Evolutionary conservation across 2,113 vertebrate species (phyloP).

Genomic region (Toxostoma redivivum): DNA sequence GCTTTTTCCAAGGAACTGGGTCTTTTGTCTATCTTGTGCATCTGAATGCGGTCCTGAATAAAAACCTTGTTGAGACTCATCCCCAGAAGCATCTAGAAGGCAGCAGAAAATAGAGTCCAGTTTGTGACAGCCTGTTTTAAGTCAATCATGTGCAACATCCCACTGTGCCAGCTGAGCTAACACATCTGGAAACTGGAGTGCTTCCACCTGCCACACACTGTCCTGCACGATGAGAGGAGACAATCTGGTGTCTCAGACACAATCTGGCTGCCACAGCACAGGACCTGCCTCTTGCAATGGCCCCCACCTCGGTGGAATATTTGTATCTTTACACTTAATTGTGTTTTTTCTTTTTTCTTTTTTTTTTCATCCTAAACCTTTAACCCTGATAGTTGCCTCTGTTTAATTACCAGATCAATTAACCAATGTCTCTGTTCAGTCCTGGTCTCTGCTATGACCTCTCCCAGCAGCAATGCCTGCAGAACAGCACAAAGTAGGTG

Average conservation of each 20-base stretch:
- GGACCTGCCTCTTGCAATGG: accelerated
- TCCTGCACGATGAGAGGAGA: accelerated
- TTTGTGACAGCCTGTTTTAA: background rate
- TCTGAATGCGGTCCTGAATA: background rate
- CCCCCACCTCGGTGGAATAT: background rate
- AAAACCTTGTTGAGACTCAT: background rate
- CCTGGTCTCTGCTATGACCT: accelerated
- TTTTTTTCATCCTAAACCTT: background rate
- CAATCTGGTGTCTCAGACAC: no score
- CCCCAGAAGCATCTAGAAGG: background rate
- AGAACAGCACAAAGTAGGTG: background rate
- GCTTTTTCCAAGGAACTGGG: background rate
- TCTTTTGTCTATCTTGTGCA: accelerated
- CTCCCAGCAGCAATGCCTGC: background rate
- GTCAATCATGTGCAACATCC: accelerated
- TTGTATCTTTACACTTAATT: background rate
- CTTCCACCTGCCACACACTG: no score
- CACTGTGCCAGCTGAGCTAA: accelerated
- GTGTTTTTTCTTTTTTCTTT: background rate
- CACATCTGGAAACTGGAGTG: accelerated
- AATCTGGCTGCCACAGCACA: background rate
- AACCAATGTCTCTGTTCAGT: background rate
- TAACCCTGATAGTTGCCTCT: background rate
- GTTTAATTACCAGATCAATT: background rate
- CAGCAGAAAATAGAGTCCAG: background rate